Base-by-base conservation (phyloP, 2,113 vertebrate species). In the Cochlearius cochlearius region DNA sequence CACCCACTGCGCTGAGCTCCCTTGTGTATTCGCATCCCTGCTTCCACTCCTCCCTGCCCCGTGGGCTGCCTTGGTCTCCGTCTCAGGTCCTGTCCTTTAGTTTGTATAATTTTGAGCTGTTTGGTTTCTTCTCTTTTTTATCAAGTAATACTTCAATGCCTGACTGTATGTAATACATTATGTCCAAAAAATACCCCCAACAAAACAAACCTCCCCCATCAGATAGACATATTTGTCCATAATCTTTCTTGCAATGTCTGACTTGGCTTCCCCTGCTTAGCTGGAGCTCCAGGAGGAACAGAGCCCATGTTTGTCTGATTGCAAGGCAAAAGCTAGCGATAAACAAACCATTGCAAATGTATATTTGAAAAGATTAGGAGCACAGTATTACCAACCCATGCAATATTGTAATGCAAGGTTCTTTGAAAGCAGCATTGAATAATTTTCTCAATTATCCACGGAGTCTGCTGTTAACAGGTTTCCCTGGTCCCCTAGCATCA, bases 1-100 rank as follows among this genome's bases (percentile, higher is more conserved):
- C 47, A 53, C 45, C 36, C 32, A 7, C 49, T 2, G 10, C 8
- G 13, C 43, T 86, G 60, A 67, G 52, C 80, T 94, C 72, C 85
- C 41, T 22, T 0, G 0, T n/a, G n/a, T 63, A 34, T 41, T 91
- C 2, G 0, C 4, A 0, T 36, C 36, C 34, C 36, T 1, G 3
- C 32, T 79, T 82, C 62, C 4, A 1, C 52, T 82, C 27, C 59
- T 77, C 60, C 23, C 75, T 75, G 72, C 19, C 68, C 25, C 1
- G 0, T 47, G 45, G 71, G 67, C 30, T 49, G 7, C 45, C 52
- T 38, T 62, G 18, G 38, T 71, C 34, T 63, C 17, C 0, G 0
- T 45, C 80, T 87, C 41, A 27, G 36, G 32, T 72, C 43, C 69
- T 79, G 41, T n/a, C 23, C 43, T 63, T 73, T 47, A 67, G 27